These are phyloP conservation scores for Parazoanthus darwini DNA, from an alignment of 92 coral and sea anemone genomes.

Conservation along the genomic window DNA sequence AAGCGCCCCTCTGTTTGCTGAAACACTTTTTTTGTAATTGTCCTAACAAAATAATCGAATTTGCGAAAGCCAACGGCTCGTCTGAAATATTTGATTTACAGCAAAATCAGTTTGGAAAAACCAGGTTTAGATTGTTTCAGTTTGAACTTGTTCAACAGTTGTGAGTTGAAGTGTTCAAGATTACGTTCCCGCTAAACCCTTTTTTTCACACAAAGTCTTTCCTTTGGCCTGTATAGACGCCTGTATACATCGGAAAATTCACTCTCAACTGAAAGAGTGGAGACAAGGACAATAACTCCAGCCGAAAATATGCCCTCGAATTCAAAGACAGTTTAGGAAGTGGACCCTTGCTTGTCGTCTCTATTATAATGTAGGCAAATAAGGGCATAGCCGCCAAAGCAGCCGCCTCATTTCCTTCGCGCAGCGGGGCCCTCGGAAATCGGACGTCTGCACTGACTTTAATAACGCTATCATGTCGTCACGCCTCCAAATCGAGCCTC, in stretches of 20 bases:
- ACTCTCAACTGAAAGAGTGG: no score
- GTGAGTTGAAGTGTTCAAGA: no score
- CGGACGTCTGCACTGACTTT: no score
- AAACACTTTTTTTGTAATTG: neutral
- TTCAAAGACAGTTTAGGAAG: neutral
- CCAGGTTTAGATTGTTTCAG: neutral
- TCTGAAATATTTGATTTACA: slow-evolving; percentile 1
- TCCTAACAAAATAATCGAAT: slow-evolving; percentile 5
- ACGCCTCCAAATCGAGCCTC: no score
- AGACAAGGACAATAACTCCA: no score
- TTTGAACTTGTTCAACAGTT: neutral
- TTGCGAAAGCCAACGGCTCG: slow-evolving; percentile 7
- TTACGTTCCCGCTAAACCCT: no score
- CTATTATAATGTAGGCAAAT: neutral
- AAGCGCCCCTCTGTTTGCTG: neutral
- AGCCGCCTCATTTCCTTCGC: no score
- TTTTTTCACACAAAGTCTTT: neutral
- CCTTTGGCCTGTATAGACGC: neutral
- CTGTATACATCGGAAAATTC: neutral
- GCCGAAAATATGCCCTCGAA: neutral
- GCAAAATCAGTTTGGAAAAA: slow-evolving; percentile 6
- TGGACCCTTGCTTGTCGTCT: slow-evolving; percentile 10
- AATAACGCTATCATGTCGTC: no score
- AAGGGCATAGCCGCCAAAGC: neutral
- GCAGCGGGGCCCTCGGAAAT: no score